Evolutionary conservation across 2,888 invertebrate genomes (phyloP), one percentile per base, ranked within the genome.

Genomic region (Parelbella ahira): DNA sequence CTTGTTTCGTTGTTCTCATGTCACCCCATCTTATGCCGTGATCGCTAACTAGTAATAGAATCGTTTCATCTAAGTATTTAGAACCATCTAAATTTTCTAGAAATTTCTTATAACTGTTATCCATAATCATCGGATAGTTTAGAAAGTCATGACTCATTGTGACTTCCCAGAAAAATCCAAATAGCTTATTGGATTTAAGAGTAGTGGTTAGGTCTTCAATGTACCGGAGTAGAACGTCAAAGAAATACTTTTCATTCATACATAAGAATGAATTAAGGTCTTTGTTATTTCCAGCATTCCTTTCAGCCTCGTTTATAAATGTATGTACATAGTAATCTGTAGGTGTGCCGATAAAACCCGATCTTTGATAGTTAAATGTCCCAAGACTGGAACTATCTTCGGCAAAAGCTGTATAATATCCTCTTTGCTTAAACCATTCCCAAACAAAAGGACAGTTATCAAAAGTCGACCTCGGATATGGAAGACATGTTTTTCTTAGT

Each of bases 1-100:
- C 94, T 72, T 96, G 94, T 65, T 93, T 93, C 0, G 96, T 96
- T 39, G 88, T 79, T 1, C 94, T 88, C 50, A 95, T 93, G 1
- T 84, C 82, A 0, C 96, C 97, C 91, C 93, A 96, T 45, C 97
- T 87, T 49, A 95, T 91, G 0, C 97, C 97, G 61, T 97, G 97
- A 66, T 97, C 97, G 66, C 96, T 96, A 83, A 96, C 88, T 4
- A 94, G 69, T 20, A 96, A 73, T 9, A 93, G 45, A n/a, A 91
- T 88, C 0, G 94, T 93, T 10, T 90, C 83, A 34, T 93, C 88
- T 11, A 94, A 71, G 25, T 89, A 71, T 0, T 87, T 82, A 0
- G 74, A 62, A 0, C 63, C 46, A 20, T 89, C 63, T 47, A 92
- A 56, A 33, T 81, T 62, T 25, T 69, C 63, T 20, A 96, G 69